Percentiles rank a stretch among this genome's conserved stretches.
Evolutionary conservation across 2,888 invertebrate genomes (phyloP).

Genomic region (Panorpa germanica): DNA sequence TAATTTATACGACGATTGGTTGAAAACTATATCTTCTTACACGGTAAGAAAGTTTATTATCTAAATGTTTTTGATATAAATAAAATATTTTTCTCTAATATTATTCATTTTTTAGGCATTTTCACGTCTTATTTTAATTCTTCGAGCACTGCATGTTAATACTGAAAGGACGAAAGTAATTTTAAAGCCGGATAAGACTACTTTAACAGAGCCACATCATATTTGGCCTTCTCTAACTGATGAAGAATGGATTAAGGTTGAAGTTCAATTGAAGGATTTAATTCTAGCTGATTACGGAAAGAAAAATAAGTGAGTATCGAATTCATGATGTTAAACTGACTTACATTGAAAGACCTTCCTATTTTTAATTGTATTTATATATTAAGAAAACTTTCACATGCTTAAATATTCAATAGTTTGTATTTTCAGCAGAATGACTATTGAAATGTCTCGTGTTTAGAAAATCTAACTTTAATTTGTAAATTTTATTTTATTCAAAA

Average conservation of each 20-base stretch:
- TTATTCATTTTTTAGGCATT: conserved; percentile 44
- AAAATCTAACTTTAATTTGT: too few relatives aligned
- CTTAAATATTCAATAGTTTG: too few relatives aligned
- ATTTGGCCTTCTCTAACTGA: conserved; percentile 97
- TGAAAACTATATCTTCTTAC: conserved; percentile 97
- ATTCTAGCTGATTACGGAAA: conserved; percentile 99
- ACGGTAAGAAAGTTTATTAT: conserved; percentile 36
- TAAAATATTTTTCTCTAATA: conserved; percentile 5
- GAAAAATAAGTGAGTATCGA: conserved; percentile 91
- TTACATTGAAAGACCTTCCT: too few relatives aligned
- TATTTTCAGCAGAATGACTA: too few relatives aligned
- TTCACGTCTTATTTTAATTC: conserved; percentile 88
- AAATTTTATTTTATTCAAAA: too few relatives aligned
- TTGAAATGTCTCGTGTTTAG: too few relatives aligned
- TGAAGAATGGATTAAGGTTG: conserved; percentile 99
- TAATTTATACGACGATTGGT: conserved; percentile 98
- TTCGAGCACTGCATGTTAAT: conserved; percentile 94
- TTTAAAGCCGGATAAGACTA: conserved; percentile 96
- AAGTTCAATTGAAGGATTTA: conserved; percentile 93
- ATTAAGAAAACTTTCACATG: too few relatives aligned
- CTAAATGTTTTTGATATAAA: conserved; percentile 3
- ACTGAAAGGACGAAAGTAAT: conserved; percentile 98
- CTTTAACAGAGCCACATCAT: conserved; percentile 97
- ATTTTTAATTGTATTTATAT: too few relatives aligned
- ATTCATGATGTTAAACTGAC: too few relatives aligned